phyloP scores from a whole-genome alignment of 2,797 vertebrate genomes.

The Rhadinocentrus ornatus region DNA sequence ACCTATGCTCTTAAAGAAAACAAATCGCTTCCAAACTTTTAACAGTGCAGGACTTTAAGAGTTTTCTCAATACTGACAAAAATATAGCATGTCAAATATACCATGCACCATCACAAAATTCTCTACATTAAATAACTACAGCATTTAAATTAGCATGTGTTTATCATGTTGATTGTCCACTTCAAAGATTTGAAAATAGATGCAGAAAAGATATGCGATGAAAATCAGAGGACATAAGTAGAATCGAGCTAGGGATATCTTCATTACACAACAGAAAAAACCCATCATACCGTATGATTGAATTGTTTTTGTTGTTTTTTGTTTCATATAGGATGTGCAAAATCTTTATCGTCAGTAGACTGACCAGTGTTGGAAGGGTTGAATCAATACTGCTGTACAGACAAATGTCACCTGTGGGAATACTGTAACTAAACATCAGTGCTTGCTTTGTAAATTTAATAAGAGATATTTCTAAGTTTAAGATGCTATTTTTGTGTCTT shows the following conservation, averaged over 20 bases:
- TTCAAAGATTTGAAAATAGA: not conserved
- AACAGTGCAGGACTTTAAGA: not conserved
- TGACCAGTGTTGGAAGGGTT: not conserved
- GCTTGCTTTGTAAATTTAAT: not conserved
- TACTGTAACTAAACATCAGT: conserved; percentile 14
- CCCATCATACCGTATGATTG: not conserved
- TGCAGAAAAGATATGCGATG: not conserved
- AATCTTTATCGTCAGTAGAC: conserved; percentile 1
- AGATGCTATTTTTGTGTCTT: conserved; percentile 24
- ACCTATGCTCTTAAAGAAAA: conserved; percentile 2
- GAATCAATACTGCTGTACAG: not conserved
- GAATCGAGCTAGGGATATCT: not conserved
- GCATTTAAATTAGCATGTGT: not conserved
- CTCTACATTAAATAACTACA: not conserved
- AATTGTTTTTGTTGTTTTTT: not conserved
- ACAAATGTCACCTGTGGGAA: not conserved
- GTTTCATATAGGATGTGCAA: not conserved
- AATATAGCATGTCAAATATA: not conserved
- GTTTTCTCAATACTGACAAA: not conserved
- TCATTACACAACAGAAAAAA: not conserved
- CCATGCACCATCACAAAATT: not conserved
- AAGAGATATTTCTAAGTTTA: not conserved
- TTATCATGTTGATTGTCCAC: not conserved
- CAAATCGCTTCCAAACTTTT: not conserved
- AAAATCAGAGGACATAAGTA: not conserved